Conservation (phyloP, 2,888 invertebrate species). For the Ophioninae sp. region DNA sequence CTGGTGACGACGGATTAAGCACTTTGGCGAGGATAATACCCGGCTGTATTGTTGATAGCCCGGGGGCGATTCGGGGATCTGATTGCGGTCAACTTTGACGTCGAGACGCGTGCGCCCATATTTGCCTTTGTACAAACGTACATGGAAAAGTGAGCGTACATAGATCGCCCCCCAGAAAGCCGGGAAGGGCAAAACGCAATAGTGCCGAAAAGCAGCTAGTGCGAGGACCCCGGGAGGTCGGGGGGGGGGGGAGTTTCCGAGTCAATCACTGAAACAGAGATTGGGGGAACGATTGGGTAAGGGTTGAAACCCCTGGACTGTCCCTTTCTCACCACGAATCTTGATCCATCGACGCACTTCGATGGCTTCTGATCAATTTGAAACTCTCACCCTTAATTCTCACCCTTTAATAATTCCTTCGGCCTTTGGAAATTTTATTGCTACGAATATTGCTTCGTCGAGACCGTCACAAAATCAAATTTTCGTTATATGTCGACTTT, state of each 20-base stretch:
- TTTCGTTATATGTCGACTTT: neutral
- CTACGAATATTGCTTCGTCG: neutral
- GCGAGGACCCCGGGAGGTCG: constrained; percentile 67
- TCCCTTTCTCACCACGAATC: constrained; percentile 23
- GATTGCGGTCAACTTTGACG: constrained; percentile 72
- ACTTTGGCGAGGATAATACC: constrained; percentile 50
- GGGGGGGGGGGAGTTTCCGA: constrained; percentile 41
- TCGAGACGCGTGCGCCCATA: constrained; percentile 11
- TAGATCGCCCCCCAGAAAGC: neutral
- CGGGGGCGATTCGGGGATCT: constrained; percentile 72
- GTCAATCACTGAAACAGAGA: constrained; percentile 76
- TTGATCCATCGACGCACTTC: constrained; percentile 33
- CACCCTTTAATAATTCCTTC: constrained; percentile 58
- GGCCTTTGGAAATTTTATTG: constrained; percentile 21
- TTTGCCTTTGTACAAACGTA: constrained; percentile 6
- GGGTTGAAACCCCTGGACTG: constrained; percentile 69
- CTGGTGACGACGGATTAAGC: constrained; percentile 12
- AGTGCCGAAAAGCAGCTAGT: constrained; percentile 34
- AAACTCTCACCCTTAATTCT: constrained; percentile 72
- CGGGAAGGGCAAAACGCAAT: constrained; percentile 29
- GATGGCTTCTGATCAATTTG: constrained; percentile 68
- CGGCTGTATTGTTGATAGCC: constrained; percentile 67
- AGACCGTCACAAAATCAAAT: neutral
- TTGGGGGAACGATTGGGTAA: constrained; percentile 73
- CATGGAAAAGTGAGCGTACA: neutral